phyloP scores from a whole-genome alignment of 2,888 invertebrate species.

The Epiblema foenella region DNA sequence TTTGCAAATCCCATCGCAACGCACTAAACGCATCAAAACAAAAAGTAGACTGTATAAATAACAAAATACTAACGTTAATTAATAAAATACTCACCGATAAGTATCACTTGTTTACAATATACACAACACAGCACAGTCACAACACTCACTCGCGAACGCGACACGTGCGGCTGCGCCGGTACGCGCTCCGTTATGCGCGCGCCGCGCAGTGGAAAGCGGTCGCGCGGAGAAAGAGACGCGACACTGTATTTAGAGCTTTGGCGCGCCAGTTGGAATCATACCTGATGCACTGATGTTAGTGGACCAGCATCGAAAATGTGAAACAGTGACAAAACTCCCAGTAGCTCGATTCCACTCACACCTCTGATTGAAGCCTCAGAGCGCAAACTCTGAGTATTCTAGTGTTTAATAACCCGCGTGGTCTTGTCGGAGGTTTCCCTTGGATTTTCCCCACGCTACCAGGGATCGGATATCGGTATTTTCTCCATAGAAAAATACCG shows the following conservation, averaged over 20 bases:
- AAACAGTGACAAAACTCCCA: too few relatives aligned
- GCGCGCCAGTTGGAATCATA: not conserved
- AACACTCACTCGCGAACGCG: not conserved
- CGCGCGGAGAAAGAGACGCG: constrained; percentile 47
- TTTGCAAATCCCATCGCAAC: not conserved
- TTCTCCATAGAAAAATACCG: too few relatives aligned
- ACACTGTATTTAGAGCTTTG: not conserved
- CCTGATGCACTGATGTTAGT: not conserved
- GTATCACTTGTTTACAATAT: constrained; percentile 19
- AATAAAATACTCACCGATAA: constrained; percentile 14
- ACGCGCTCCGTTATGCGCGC: constrained; percentile 73
- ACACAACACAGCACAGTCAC: constrained; percentile 24
- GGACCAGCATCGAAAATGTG: too few relatives aligned
- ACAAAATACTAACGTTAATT: not conserved
- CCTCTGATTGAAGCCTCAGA: too few relatives aligned
- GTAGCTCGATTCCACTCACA: too few relatives aligned
- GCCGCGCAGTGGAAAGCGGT: constrained; percentile 63
- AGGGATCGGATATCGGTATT: too few relatives aligned
- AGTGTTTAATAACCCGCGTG: too few relatives aligned
- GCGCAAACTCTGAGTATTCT: too few relatives aligned
- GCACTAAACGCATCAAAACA: not conserved
- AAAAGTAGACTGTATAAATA: not conserved
- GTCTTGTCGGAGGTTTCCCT: too few relatives aligned
- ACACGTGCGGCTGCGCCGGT: constrained; percentile 59
- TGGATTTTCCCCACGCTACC: too few relatives aligned